phyloP scores from a whole-genome alignment of 2,113 vertebrate genomes.

The Mormyrus iriodes region DNA sequence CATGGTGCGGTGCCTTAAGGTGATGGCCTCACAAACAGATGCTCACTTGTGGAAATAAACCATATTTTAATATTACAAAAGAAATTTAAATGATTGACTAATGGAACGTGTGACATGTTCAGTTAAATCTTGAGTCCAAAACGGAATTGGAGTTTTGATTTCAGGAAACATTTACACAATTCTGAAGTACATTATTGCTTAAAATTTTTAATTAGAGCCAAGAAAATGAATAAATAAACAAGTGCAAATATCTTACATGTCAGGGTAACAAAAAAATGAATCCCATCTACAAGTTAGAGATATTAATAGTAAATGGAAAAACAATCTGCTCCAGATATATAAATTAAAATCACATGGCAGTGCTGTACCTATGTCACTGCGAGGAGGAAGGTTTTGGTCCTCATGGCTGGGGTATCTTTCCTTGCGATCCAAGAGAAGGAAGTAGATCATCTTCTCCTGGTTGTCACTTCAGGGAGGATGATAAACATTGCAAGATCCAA shows the following conservation, averaged over 20 bases:
- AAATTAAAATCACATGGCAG: background rate
- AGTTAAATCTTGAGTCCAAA: background rate
- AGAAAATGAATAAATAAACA: background rate
- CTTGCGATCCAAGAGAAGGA: slow-evolving; percentile 92
- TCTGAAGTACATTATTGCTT: background rate
- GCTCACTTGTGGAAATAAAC: too few species aligned
- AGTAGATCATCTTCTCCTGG: slow-evolving; percentile 99
- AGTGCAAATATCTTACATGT: background rate
- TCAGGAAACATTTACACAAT: background rate
- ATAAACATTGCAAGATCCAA: background rate
- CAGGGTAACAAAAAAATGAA: background rate
- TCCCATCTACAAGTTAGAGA: background rate
- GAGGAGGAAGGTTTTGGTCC: slow-evolving; percentile 91
- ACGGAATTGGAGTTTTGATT: background rate
- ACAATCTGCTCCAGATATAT: background rate
- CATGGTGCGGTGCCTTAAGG: background rate
- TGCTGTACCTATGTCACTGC: slow-evolving; percentile 83
- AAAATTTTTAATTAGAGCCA: background rate
- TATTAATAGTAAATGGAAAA: background rate
- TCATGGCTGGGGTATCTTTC: slow-evolving; percentile 95
- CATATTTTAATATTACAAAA: background rate
- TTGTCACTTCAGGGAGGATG: slow-evolving; percentile 70
- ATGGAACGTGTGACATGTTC: background rate
- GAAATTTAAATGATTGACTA: background rate
- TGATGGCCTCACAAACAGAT: background rate